Percentiles rank a stretch among this genome's conserved stretches.
Conservation (phyloP, 2,113 vertebrate species). For the Chaenocephalus aceratus region DNA sequence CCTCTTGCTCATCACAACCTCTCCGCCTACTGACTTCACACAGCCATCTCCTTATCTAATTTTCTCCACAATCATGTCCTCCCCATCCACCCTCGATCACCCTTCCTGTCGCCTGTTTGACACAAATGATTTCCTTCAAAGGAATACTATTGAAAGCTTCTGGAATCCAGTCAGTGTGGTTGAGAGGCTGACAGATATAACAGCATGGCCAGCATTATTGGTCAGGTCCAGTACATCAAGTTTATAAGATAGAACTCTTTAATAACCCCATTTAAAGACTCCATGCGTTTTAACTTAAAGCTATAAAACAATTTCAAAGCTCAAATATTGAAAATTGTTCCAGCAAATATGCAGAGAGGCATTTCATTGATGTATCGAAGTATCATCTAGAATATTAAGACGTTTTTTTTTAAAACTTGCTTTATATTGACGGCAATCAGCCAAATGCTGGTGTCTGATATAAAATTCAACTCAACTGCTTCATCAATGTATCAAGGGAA, state of each 20-base stretch:
- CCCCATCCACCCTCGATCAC: neutral
- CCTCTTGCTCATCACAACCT: slow-evolving; percentile 54
- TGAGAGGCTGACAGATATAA: neutral
- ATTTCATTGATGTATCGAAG: neutral
- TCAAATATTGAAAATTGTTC: no score
- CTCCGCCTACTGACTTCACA: slow-evolving; percentile 41
- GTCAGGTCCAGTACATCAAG: neutral
- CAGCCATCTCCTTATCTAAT: slow-evolving; percentile 6
- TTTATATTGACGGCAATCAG: neutral
- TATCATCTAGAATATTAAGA: neutral
- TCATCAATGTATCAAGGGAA: no score
- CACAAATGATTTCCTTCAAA: slow-evolving; percentile 13
- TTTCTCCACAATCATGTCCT: neutral
- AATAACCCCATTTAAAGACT: neutral
- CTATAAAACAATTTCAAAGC: no score
- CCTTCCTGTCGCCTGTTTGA: slow-evolving; percentile 4
- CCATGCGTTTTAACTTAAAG: no score
- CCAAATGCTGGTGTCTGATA: neutral
- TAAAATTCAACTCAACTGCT: no score
- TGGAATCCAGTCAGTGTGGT: neutral
- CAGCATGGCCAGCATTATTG: neutral
- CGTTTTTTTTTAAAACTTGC: no score
- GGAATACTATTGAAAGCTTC: neutral
- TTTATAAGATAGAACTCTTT: neutral
- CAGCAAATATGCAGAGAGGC: neutral